These are phyloP conservation scores for Spizaetus ornatus DNA, from an alignment of 2,113 vertebrate species.

Conservation along the genomic window DNA sequence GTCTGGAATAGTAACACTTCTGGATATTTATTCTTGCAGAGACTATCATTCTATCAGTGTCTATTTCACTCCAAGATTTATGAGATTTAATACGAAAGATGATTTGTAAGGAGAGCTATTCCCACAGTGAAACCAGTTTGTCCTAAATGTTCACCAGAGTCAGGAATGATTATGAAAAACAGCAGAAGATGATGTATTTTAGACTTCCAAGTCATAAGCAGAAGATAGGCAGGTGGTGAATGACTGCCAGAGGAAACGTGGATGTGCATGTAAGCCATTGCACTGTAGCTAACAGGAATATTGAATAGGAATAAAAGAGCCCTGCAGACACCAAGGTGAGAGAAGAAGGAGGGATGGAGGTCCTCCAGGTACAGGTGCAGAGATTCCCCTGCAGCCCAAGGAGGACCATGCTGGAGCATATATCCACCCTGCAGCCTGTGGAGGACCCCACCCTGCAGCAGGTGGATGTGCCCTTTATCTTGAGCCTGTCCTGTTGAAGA, in stretches of 20 bases:
- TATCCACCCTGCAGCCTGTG: too few relatives aligned
- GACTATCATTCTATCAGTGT: not conserved
- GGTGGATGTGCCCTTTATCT: not conserved
- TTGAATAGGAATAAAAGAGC: not conserved
- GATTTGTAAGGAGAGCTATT: not conserved
- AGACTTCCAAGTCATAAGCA: not conserved
- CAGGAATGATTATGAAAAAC: not conserved
- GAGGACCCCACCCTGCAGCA: accelerated
- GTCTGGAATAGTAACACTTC: not conserved
- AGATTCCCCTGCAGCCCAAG: not conserved
- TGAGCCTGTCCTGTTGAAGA: not conserved
- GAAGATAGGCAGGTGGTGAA: not conserved
- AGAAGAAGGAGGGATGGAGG: not conserved
- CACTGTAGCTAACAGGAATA: not conserved
- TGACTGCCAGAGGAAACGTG: not conserved
- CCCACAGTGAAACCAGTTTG: not conserved
- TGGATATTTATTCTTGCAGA: not conserved
- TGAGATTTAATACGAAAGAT: not conserved
- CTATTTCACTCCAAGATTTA: not conserved
- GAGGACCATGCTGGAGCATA: not conserved
- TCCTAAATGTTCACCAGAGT: not conserved
- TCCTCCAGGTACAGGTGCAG: not conserved
- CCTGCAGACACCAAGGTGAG: not conserved
- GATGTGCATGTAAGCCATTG: not conserved
- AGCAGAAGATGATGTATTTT: not conserved